Evolutionary conservation across 2,113 vertebrate genomes (phyloP), one percentile per base, ranked within the genome.

Genomic region (Nematolebias whitei): DNA sequence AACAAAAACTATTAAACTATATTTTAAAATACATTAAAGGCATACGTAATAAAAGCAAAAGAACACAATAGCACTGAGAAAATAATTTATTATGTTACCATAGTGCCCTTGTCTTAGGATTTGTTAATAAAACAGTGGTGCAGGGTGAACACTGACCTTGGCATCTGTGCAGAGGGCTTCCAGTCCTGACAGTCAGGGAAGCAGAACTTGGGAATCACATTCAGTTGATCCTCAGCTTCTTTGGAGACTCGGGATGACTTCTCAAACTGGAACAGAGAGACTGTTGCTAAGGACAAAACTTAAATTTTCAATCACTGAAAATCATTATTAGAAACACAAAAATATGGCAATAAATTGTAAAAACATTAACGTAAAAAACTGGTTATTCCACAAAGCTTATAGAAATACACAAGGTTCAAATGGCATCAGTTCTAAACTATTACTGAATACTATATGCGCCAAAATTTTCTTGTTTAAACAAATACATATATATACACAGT

Each of bases 171-270:
- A 13, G 94, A 91, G 53, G 97, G 96, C 55, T 90, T 90, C 96
- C 96, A 98, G 83, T 96, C 96, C 61, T 94, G 91, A 16, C 94
- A 90, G 85, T 99, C 97, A 1, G 97, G 98, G 87, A 99, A 99
- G 89, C 98, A 99, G 90, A 99, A 99, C 67, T 91, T 95, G 5
- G 98, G 98, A 84, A 98, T 99, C 76, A 96, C 95, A 85, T 93
- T 98, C 24, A 99, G 92, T 71, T 96, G 94, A 72, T 99, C 97
- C 63, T 98, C 98, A 0, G 94, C 96, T 63, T 98, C 96, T 85
- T 87, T 96, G 44, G 96, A 95, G 26, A 95, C 86, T 58, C 92
- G 94, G 56, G 95, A 94, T 12, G 93, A 92, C 83, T 96, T 95
- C 73, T 98, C 96, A 88, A 94, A 93, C 98, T 99, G 70, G 86